Percentiles rank a stretch among this genome's conserved stretches.
phyloP scores from a whole-genome alignment of 1,140 invertebrate species.

The Platyscapa corneri region DNA sequence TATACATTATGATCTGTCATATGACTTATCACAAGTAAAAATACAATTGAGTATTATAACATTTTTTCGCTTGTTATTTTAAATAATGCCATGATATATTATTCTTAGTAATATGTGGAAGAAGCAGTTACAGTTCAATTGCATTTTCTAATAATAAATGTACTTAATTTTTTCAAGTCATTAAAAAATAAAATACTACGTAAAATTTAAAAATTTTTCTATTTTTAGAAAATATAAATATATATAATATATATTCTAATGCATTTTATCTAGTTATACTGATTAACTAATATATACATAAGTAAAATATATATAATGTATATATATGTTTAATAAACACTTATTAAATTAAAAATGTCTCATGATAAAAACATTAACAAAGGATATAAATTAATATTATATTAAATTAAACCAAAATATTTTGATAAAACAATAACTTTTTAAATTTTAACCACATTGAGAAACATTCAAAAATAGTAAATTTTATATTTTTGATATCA shows the following conservation, averaged over 20 bases:
- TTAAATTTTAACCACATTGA: constrained; percentile 1
- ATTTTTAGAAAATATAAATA: constrained; percentile 1
- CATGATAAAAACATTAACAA: constrained; percentile 7
- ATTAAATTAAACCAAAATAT: constrained; percentile 17
- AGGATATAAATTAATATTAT: constrained; percentile 30
- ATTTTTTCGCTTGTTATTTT: constrained; percentile 8
- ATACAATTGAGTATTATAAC: constrained; percentile 45
- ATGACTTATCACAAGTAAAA: constrained; percentile 45
- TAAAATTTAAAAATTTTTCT: background rate
- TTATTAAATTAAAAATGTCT: constrained; percentile 34
- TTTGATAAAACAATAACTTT: constrained; percentile 18
- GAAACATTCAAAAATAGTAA: constrained; percentile 28
- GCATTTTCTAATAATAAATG: constrained; percentile 16
- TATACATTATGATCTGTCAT: constrained; percentile 44
- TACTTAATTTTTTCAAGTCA: constrained; percentile 2
- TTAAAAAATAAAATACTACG: constrained; percentile 35
- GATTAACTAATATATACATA: background rate
- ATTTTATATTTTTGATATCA: constrained; percentile 20
- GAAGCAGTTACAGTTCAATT: constrained; percentile 37
- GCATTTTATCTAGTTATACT: background rate
- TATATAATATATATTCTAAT: background rate
- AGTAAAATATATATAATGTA: no score
- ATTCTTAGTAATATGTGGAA: constrained; percentile 16
- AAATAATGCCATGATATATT: constrained; percentile 24
- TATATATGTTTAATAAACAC: constrained; percentile 4